Evolutionary conservation across 2,113 vertebrate genomes (phyloP), one percentile per base, ranked within the genome.

Genomic region (Diadophis punctatus): DNA sequence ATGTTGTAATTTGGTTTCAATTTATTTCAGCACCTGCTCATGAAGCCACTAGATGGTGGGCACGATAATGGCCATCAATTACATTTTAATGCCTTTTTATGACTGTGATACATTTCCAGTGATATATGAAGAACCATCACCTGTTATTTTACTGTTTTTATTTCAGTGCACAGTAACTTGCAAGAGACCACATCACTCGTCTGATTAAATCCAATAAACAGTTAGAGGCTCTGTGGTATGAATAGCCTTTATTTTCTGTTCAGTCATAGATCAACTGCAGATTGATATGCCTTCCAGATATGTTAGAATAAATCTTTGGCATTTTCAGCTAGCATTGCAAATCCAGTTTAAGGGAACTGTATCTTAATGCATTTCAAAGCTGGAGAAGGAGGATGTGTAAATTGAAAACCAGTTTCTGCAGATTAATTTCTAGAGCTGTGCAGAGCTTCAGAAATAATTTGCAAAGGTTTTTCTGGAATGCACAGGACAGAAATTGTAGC

Each of bases 11-110:
- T 88, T 55, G 49, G 23, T 92, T 92, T 88, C 58, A 88, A 88
- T 88, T 92, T 88, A 88, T 55, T 74, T 88, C 60, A 55, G 91
- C 49, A 74, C 63, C 86, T 88, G 60, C 63, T 92, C 91, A 92
- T 92, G 34, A 88, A 88, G 87, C 56, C 86, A 88, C 51, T 88
- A 92, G 86, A 88, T 92, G 91, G 48, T 88, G 87, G 74, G 58
- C 43, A 46, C n/a, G 49, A 92, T 80, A 80, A 88, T 52, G 14
- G 49, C 30, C 63, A 92, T 92, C 87, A 92, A 88, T 88, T 88
- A 88, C 88, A 63, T 80, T 80, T 51, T 52, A 51, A 88, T 52
- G 58, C 68, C 74, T 43, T 88, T 87, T 92, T 88, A 92, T 74
- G 55, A 49, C 53, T 88, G 49, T 53, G 52, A 74, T 88, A 52